Evolutionary conservation across 2,113 vertebrate genomes (phyloP), one percentile per base, ranked within the genome.

Genomic region (Colossoma macropomum): DNA sequence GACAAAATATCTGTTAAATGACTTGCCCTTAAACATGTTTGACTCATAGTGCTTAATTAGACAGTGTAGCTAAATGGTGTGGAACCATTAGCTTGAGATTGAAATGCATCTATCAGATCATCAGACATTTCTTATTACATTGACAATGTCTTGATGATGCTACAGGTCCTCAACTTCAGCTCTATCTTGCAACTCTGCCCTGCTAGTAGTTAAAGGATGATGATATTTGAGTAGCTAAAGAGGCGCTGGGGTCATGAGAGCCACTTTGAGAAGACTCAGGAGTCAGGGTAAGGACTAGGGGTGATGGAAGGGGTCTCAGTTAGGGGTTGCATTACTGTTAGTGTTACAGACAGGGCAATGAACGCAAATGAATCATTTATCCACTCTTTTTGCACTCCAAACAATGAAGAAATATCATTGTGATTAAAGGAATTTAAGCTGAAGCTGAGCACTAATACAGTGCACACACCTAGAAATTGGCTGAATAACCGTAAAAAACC

Each of bases 281-380:
- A n/a, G 27, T 34, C 63, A 54, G 38, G 41, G 59, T 52, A 59
- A 41, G 19, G 60, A 59, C 34, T 60, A 81, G 70, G 63, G 27
- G 38, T 73, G 54, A 62, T 56, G 4, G 66, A 79, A 30, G 54
- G 17, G 28, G 65, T 38, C 63, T n/a, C n/a, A n/a, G 41, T 45
- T 66, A 6, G 54, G 25, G 23, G 56, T 62, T 15, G 25, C 11
- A 15, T 80, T 69, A 45, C 21, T 9, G 28, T 56, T 71, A 34
- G 19, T 54, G 65, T 72, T 7, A 41, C 56, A 59, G 38, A 68
- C 32, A 30, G 41, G 54, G n/a, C 48, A 71, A 79, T 41, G 32
- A 34, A 80, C 65, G 38, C 10, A 0, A 77, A 30, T 50, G 0
- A 63, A 30, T 50, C 25, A 28, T 65, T 65, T 28, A 65, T 65